These are phyloP conservation scores for Staurois parvus DNA, from an alignment of 2,797 vertebrate genomes.

Conservation along the genomic window DNA sequence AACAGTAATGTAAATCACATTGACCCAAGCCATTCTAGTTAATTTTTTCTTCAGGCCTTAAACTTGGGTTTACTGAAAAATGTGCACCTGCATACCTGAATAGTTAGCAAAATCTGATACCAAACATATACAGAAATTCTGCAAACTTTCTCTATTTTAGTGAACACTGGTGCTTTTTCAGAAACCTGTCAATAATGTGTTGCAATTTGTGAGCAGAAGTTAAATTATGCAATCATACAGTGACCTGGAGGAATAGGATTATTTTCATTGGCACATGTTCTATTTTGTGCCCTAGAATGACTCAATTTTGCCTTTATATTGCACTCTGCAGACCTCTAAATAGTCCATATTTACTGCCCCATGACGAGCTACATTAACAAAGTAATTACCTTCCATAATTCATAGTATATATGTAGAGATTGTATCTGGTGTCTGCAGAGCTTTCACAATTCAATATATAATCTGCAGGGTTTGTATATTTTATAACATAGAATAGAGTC, in stretches of 20 bases:
- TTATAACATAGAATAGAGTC: background rate
- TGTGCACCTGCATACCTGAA: too few relatives aligned
- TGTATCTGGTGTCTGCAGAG: conserved; percentile 1
- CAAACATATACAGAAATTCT: background rate
- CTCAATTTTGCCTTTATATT: conserved; percentile 3
- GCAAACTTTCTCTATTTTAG: background rate
- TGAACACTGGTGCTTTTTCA: background rate
- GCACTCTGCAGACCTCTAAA: too few relatives aligned
- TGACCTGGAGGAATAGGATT: background rate
- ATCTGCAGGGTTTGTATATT: too few relatives aligned
- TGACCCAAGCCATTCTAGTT: too few relatives aligned
- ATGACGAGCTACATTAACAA: background rate
- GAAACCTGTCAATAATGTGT: background rate
- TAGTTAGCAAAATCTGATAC: too few relatives aligned
- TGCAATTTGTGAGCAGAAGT: background rate
- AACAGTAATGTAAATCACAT: too few relatives aligned
- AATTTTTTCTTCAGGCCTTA: too few relatives aligned
- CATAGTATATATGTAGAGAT: background rate
- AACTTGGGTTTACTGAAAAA: too few relatives aligned
- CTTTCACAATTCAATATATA: conserved; percentile 6
- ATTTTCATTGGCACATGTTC: background rate
- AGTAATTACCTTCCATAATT: background rate
- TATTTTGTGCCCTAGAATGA: conserved; percentile 13
- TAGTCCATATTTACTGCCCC: background rate
- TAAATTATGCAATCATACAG: background rate